Percentiles rank a stretch among this genome's conserved stretches.
These are phyloP conservation scores for Bombus consobrinus DNA, from an alignment of 1,140 invertebrate species.

Conservation along the genomic window DNA sequence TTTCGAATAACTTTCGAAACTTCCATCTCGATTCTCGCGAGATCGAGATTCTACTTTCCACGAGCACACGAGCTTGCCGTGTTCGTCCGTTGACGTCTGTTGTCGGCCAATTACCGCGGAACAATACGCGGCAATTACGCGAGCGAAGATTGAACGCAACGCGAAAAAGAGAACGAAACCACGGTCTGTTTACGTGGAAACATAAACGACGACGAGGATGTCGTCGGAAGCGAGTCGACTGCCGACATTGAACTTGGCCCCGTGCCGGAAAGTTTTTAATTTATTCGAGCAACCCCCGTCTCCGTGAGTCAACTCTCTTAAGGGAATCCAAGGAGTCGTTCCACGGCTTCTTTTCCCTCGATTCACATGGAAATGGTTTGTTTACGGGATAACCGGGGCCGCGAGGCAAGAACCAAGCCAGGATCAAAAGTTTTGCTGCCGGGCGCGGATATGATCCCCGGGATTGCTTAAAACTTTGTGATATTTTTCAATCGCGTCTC, in stretches of 20 bases:
- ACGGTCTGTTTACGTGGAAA: slow-evolving; percentile 52
- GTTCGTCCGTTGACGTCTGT: background rate
- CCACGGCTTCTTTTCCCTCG: slow-evolving; percentile 31
- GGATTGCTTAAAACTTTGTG: background rate
- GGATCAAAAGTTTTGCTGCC: slow-evolving; percentile 15
- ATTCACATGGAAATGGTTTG: slow-evolving; percentile 47
- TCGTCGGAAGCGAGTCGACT: slow-evolving; percentile 15
- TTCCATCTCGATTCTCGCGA: slow-evolving; percentile 12
- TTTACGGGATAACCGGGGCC: slow-evolving; percentile 20
- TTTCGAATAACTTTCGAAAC: slow-evolving; percentile 35
- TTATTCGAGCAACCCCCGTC: slow-evolving; percentile 65
- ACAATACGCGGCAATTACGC: slow-evolving; percentile 45
- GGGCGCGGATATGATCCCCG: background rate
- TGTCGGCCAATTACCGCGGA: slow-evolving; percentile 32
- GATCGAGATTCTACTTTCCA: slow-evolving; percentile 32
- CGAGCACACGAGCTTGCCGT: background rate
- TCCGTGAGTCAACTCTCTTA: slow-evolving; percentile 29
- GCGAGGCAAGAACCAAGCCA: background rate
- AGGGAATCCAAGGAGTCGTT: slow-evolving; percentile 46
- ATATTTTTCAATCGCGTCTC: slow-evolving; percentile 11
- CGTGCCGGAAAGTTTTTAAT: slow-evolving; percentile 75
- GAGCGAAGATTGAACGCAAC: slow-evolving; percentile 21
- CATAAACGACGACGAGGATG: slow-evolving; percentile 45
- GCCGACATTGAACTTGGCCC: slow-evolving; percentile 76
- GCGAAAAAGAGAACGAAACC: slow-evolving; percentile 33